Evolutionary conservation across 2,888 invertebrate species (phyloP).

Genomic region (Cactoblastis cactorum): DNA sequence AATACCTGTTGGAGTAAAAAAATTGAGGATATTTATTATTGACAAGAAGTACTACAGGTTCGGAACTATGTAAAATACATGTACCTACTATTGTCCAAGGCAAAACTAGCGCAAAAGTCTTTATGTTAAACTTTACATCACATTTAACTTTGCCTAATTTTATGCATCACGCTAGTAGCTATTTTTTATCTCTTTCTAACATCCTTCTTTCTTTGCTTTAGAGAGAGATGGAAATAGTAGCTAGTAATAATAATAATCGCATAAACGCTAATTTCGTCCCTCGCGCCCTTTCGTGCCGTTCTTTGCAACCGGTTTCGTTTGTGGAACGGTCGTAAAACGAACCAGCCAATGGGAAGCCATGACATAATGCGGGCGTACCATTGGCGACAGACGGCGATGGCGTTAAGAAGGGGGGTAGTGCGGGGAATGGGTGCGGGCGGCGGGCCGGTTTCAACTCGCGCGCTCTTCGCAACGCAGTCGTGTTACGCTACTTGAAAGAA

Average conservation of each 20-base stretch:
- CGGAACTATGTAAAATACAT: no score
- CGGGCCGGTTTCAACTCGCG: constrained; percentile 49
- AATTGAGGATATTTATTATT: no score
- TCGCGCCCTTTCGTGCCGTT: constrained; percentile 70
- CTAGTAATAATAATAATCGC: constrained; percentile 57
- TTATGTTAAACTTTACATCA: no score
- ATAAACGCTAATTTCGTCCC: constrained; percentile 65
- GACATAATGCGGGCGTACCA: constrained; percentile 59
- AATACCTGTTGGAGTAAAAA: no score
- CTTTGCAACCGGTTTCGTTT: constrained; percentile 75
- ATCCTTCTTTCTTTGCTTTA: constrained; percentile 23
- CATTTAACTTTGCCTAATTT: no score
- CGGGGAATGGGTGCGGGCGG: constrained; percentile 60
- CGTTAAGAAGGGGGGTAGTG: constrained; percentile 43
- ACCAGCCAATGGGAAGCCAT: constrained; percentile 51
- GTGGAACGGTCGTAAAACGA: constrained; percentile 65
- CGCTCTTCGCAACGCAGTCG: constrained; percentile 59
- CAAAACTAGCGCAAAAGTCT: no score
- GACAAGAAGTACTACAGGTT: no score
- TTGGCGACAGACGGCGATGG: constrained; percentile 62
- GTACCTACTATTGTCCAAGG: no score
- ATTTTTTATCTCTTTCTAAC: constrained; percentile 32
- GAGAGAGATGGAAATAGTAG: constrained; percentile 47
- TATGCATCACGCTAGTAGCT: constrained; percentile 9
- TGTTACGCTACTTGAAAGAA: constrained; percentile 73